These are phyloP conservation scores for Macheiramphus alcinus DNA, from an alignment of 2,113 vertebrate genomes.

Conservation along the genomic window DNA sequence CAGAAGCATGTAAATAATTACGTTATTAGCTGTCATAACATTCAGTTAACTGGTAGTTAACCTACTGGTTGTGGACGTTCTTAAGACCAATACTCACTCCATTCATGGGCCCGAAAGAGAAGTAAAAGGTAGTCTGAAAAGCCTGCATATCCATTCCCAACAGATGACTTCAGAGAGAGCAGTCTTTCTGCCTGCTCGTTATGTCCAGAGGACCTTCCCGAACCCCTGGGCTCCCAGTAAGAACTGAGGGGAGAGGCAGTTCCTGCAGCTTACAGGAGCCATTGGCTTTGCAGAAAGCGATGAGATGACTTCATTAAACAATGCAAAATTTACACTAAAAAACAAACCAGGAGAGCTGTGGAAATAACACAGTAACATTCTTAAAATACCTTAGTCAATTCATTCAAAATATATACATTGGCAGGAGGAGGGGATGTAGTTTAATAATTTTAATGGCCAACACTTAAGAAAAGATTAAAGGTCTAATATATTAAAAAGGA, in stretches of 20 bases:
- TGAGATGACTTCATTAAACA: neutral
- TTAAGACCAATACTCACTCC: neutral
- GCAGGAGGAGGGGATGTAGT: constrained; percentile 30
- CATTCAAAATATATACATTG: constrained; percentile 43
- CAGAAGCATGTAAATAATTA: neutral
- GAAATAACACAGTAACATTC: constrained; percentile 8
- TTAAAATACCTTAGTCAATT: neutral
- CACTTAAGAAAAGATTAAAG: constrained; percentile 63
- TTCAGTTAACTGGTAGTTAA: neutral
- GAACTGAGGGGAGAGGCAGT: neutral
- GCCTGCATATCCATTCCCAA: neutral
- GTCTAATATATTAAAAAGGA: constrained; percentile 56
- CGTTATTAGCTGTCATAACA: neutral
- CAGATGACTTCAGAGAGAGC: neutral
- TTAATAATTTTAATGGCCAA: constrained; percentile 65
- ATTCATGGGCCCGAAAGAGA: neutral
- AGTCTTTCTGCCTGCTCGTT: neutral
- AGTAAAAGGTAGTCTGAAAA: neutral
- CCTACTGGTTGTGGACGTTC: neutral
- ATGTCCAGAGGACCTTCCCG: neutral
- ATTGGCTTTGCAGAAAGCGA: neutral
- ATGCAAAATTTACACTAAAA: neutral
- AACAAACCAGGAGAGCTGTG: neutral
- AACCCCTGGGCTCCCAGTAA: neutral
- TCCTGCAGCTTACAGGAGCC: neutral